phyloP scores from a whole-genome alignment of 2,797 vertebrate species.

The Poecilia gillii region DNA sequence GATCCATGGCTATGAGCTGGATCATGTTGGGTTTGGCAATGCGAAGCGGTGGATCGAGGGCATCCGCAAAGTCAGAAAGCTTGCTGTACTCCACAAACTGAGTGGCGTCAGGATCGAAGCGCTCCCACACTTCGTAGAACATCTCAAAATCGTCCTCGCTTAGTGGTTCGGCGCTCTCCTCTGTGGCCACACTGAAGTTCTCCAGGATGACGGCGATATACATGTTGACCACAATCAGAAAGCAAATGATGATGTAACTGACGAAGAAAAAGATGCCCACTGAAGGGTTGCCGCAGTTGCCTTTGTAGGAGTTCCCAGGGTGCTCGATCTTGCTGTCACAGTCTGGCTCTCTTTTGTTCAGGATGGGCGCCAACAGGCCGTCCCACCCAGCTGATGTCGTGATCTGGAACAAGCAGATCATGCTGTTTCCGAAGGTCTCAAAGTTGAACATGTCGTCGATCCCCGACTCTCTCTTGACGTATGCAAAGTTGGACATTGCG shows the following conservation, averaged over 20 bases:
- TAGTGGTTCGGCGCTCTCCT: slow-evolving; percentile 94
- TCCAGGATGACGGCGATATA: slow-evolving; percentile 97
- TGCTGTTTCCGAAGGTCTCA: slow-evolving; percentile 96
- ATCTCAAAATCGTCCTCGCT: slow-evolving; percentile 97
- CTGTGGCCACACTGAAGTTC: slow-evolving; percentile 96
- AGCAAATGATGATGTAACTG: slow-evolving; percentile 97
- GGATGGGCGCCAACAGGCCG: slow-evolving; percentile 88
- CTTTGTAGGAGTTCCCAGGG: slow-evolving; percentile 87
- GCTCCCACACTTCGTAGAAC: slow-evolving; percentile 99
- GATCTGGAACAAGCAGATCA: slow-evolving; percentile 97
- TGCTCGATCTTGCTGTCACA: slow-evolving; percentile 90
- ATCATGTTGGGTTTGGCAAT: slow-evolving; percentile 92
- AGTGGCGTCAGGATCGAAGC: slow-evolving; percentile 93
- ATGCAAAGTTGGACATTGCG: slow-evolving; percentile 98
- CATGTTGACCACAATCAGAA: slow-evolving; percentile 97
- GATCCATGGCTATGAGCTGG: slow-evolving; percentile 95
- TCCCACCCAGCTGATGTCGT: slow-evolving; percentile 97
- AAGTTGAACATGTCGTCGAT: slow-evolving; percentile 99
- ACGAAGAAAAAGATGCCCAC: slow-evolving; percentile 96
- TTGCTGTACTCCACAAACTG: slow-evolving; percentile 93
- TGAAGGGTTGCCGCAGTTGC: slow-evolving; percentile 92
- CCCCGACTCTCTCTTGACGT: slow-evolving; percentile 91
- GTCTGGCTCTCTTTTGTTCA: slow-evolving; percentile 91
- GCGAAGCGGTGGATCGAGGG: slow-evolving; percentile 90
- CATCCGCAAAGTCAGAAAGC: slow-evolving; percentile 92